Base-by-base conservation (phyloP, 1,140 invertebrate genomes). In the Luehdorfia chinensis region DNA sequence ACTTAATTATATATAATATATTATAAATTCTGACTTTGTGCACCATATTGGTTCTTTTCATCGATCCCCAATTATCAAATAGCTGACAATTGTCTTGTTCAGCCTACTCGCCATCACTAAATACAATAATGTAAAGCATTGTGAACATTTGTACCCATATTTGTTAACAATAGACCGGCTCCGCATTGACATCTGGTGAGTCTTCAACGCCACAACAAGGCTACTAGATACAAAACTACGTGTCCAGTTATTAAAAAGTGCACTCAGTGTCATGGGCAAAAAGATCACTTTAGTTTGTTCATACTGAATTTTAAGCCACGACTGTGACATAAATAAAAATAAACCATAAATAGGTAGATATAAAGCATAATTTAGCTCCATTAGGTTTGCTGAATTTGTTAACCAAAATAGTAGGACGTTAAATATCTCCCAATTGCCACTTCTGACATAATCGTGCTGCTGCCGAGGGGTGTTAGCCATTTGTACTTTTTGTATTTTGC, bases 81-180 rank as follows among this genome's bases (percentile, higher is more conserved):
- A 43, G 63, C 54, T 55, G 70, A 75, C 76, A 77, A 68, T 74
- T 74, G 68, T 59, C 52, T 39, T 47, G 18, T 47, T 59, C 23
- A 43, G 50, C 48, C 48, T 41, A 58, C 64, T 71, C 51, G 63
- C 53, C 59, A 59, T 50, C 55, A 39, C 59, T 47, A 66, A 81
- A 81, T 76, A 81, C 73, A 75, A 76, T 78, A 75, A 76, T 73
- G 71, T 63, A 56, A 52, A 55, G 48, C 61, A 68, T 78, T 78
- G 75, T 81, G 65, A 62, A 50, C 70, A 65, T 69, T 75, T 77
- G 69, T 77, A 64, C 63, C 68, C 69, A 69, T 75, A 71, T 77
- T 78, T 77, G 73, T 78, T 81, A 78, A 81, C 77, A 81, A 81
- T 74, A 50, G 69, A 51, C 61, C 65, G 32, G 54, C 57, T 64